phyloP scores from a whole-genome alignment of 53 echinoderm and acorn worm species.

The Luidia sarsii region DNA sequence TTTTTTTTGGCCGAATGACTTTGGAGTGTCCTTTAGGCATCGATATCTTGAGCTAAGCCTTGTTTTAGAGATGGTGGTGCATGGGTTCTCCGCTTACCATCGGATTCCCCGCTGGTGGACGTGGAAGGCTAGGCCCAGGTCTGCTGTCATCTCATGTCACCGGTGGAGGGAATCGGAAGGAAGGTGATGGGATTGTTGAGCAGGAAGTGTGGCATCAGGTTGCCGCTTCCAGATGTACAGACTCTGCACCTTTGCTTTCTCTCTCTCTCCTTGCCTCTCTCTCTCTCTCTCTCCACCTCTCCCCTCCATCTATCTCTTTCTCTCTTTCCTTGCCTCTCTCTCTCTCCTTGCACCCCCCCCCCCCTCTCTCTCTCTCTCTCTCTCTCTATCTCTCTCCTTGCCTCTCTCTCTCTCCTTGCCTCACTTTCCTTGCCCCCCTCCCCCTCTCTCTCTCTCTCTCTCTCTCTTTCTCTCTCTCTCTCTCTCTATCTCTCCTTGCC shows the following conservation, averaged over 20 bases:
- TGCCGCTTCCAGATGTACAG: constrained; percentile 13
- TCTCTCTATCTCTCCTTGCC: too few relatives aligned
- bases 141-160: constrained; percentile 38
- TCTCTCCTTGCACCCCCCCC: too few relatives aligned
- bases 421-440: background rate
- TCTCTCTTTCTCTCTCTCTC: background rate
- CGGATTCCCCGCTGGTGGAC: too few relatives aligned
- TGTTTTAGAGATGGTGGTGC: constrained; percentile 8
- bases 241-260: background rate
- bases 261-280: background rate
- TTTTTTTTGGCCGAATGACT: background rate
- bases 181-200: constrained; percentile 39
- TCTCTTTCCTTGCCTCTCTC: background rate
- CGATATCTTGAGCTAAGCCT: constrained; percentile 24
- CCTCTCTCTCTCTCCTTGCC: too few relatives aligned
- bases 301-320: background rate
- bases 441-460: background rate
- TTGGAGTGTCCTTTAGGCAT: constrained; percentile 21
- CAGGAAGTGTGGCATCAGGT: constrained; percentile 48
- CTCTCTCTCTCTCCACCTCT: background rate
- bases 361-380: too few relatives aligned
- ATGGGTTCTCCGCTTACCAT: constrained; percentile 35
- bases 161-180: constrained; percentile 53
- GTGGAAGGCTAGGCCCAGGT: too few relatives aligned
- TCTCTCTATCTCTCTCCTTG: too few relatives aligned